Evolutionary conservation across 2,888 invertebrate genomes (phyloP).

Genomic region (Chydorus sphaericus): DNA sequence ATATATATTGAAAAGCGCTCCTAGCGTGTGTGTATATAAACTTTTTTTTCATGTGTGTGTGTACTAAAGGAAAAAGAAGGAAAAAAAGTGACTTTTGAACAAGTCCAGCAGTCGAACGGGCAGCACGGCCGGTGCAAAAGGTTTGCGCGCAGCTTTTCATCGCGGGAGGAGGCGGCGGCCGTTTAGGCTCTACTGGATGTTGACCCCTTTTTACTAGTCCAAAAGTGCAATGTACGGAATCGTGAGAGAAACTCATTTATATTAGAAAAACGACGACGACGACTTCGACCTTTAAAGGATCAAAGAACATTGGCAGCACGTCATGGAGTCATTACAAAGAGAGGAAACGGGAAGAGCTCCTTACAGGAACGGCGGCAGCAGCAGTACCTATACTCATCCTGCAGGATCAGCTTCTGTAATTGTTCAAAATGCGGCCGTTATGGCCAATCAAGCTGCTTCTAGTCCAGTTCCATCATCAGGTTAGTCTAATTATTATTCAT

Average conservation of each 20-base stretch:
- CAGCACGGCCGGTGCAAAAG: too few relatives aligned
- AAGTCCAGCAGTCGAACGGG: too few relatives aligned
- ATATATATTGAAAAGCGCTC: too few relatives aligned
- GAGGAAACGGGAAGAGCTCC: background rate
- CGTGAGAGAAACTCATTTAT: background rate
- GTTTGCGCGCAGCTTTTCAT: background rate
- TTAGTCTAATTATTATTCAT: too few relatives aligned
- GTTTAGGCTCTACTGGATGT: background rate
- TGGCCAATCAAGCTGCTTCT: background rate
- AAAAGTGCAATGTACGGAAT: background rate
- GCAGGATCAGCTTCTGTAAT: constrained; percentile 13
- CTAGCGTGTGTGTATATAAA: too few relatives aligned
- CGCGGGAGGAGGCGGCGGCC: background rate
- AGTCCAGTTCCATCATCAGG: too few relatives aligned
- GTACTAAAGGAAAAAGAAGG: too few relatives aligned
- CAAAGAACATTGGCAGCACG: background rate
- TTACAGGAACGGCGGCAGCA: background rate
- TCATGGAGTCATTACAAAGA: constrained; percentile 1
- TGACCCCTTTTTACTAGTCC: background rate
- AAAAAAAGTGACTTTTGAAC: too few relatives aligned
- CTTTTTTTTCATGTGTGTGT: too few relatives aligned
- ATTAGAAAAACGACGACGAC: background rate
- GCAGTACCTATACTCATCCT: background rate
- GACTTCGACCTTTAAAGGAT: background rate
- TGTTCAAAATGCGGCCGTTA: constrained; percentile 14